Evolutionary conservation across 1,140 invertebrate genomes (phyloP).

Genomic region (Saccostrea glomerata): DNA sequence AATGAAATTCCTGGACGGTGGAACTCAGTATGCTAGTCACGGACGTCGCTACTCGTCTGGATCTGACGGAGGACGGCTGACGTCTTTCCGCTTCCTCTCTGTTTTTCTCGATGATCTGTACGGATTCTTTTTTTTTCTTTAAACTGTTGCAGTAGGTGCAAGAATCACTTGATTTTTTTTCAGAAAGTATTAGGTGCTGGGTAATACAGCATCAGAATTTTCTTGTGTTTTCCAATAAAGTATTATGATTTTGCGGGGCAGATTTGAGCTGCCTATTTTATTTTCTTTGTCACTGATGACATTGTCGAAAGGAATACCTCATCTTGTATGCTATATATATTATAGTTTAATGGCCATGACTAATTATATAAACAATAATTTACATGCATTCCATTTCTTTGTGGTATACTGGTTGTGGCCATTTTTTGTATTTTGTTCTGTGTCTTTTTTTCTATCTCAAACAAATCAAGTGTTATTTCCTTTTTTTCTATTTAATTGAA

Average conservation of each 20-base stretch:
- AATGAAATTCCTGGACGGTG: constrained; percentile 36
- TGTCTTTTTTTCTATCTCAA: background rate
- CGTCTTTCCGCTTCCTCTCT: constrained; percentile 21
- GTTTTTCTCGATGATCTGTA: constrained; percentile 28
- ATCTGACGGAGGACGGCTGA: constrained; percentile 3
- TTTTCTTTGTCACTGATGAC: constrained; percentile 31
- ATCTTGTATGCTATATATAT: constrained; percentile 31
- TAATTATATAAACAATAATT: constrained; percentile 42
- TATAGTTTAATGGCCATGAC: constrained; percentile 40
- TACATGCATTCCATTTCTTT: constrained; percentile 43
- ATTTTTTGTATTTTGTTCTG: background rate
- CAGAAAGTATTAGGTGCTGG: constrained; percentile 30
- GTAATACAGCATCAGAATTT: constrained; percentile 13
- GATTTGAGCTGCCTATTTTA: background rate
- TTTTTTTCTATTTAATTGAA: constrained; percentile 23
- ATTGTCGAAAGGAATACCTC: constrained; percentile 30
- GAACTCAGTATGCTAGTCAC: constrained; percentile 42
- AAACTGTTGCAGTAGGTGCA: constrained; percentile 11
- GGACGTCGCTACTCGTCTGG: constrained; percentile 6
- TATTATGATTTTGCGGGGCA: constrained; percentile 31
- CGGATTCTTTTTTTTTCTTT: background rate
- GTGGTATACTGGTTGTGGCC: constrained; percentile 18
- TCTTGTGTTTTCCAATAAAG: constrained; percentile 17
- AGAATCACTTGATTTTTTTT: constrained; percentile 32
- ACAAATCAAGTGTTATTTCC: constrained; percentile 11